Evolutionary conservation across 1,140 invertebrate species (phyloP).

Genomic region (Copidosoma floridanum): DNA sequence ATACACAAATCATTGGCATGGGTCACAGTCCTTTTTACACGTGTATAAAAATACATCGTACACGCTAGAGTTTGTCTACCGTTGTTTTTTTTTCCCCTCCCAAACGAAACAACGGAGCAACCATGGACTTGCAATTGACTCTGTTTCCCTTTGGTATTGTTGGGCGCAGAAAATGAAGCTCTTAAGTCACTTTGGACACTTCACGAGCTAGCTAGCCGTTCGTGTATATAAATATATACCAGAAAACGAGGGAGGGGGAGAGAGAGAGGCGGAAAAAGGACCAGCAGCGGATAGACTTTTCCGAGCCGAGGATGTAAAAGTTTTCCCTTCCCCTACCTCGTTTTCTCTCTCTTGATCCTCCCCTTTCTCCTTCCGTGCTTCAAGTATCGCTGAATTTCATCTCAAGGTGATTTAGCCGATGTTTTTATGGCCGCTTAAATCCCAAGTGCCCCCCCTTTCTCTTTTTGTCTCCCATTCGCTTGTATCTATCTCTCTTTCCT

Average conservation of each 20-base stretch:
- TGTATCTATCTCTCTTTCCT: not conserved
- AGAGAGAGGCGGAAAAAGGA: constrained; percentile 13
- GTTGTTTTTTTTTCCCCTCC: no score
- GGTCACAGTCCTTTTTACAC: no score
- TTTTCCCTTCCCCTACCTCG: no score
- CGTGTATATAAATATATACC: constrained; percentile 5
- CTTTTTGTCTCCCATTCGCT: not conserved
- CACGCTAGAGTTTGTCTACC: no score
- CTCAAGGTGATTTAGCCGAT: constrained; percentile 24
- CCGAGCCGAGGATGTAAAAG: no score
- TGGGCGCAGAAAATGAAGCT: constrained; percentile 10
- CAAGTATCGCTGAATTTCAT: constrained; percentile 27
- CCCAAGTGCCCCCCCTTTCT: not conserved
- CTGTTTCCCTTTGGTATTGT: no score
- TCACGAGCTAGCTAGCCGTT: not conserved
- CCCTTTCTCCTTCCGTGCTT: no score
- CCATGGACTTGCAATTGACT: no score
- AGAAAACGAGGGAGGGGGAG: not conserved
- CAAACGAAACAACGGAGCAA: no score
- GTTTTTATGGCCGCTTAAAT: constrained; percentile 28
- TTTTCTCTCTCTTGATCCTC: not conserved
- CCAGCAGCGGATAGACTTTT: no score
- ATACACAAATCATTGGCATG: no score
- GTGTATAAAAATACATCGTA: no score
- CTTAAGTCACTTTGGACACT: not conserved